Conservation (phyloP, 2,888 invertebrate genomes). For the Agonopterix arenella region DNA sequence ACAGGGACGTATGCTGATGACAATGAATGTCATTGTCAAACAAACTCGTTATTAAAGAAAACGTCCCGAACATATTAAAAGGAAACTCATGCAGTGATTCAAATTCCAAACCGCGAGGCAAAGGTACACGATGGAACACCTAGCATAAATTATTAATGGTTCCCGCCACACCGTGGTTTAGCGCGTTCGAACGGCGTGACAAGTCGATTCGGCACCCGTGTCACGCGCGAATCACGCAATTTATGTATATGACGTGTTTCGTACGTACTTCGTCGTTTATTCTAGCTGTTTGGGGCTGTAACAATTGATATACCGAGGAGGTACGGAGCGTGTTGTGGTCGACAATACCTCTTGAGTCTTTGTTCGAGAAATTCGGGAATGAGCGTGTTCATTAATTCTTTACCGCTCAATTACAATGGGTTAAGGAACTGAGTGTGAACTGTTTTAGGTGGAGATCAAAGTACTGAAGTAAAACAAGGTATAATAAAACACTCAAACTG, state of each 20-base stretch:
- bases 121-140: slow-evolving; percentile 6
- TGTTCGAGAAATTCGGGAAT: neutral
- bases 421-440: too few species aligned
- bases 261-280: neutral
- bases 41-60: too few species aligned
- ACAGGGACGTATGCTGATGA: too few species aligned
- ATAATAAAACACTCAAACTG: too few species aligned
- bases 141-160: slow-evolving; percentile 26
- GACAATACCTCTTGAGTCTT: neutral
- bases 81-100: too few species aligned
- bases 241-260: slow-evolving; percentile 34
- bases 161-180: slow-evolving; percentile 12
- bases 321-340: neutral
- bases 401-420: too few species aligned
- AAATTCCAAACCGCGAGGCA: too few species aligned
- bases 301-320: neutral
- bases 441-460: too few species aligned
- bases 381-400: slow-evolving; percentile 1
- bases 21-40: too few species aligned
- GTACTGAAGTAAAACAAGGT: too few species aligned
- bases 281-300: neutral
- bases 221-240: slow-evolving; percentile 28
- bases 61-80: too few species aligned
- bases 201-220: slow-evolving; percentile 10
- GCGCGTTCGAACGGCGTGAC: slow-evolving; percentile 18